Base-by-base conservation (phyloP, 2,797 vertebrate species). In the Florisuga fusca region DNA sequence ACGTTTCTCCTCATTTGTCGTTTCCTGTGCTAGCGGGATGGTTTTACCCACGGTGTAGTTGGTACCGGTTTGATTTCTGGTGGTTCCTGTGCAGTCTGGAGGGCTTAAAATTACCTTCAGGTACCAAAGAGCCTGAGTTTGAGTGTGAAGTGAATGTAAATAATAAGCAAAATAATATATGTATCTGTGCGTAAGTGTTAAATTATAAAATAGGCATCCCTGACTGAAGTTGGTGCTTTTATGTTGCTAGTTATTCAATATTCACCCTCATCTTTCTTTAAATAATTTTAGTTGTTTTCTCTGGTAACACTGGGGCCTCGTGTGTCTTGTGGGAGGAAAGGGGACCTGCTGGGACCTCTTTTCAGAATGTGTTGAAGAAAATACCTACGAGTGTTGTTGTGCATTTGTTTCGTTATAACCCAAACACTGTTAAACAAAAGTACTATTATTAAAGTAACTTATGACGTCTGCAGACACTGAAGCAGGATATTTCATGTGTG, bases 31-130 rank as follows among this genome's bases (percentile, higher is more conserved):
- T 9, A 3, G 38, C 3, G 14, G 9, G 12, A 6, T 4, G 12
- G 20, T 3, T 34, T 18, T 12, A 4, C 3, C 29, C 1, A 4
- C 4, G 10, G 16, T 0, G 10, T 1, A 2, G 33, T 16, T 4
- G 8, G 18, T 62, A 11, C 6, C 1, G 15, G 12, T 48, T 19
- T 19, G 6, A 34, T 7, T 57, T 5, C 9, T 19, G 73, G 6
- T 33, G 21, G 25, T 4, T 33, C 4, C 20, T 27, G 9, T 25
- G 22, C 18, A 3, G 10, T 12, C 26, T 33, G 29, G 12, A 21
- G 9, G 0, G 6, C 31, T 41, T 18, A 2, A 1, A 23, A 2
- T 5, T 15, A 7, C 20, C 19, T 33, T 4, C 3, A 11, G n/a
- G 1, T n/a, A 2, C 7, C 64, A 10, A 10, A 22, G 26, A 43